Base-by-base conservation (phyloP, 2,113 vertebrate genomes). In the Machaerirhynchus nigripectus region DNA sequence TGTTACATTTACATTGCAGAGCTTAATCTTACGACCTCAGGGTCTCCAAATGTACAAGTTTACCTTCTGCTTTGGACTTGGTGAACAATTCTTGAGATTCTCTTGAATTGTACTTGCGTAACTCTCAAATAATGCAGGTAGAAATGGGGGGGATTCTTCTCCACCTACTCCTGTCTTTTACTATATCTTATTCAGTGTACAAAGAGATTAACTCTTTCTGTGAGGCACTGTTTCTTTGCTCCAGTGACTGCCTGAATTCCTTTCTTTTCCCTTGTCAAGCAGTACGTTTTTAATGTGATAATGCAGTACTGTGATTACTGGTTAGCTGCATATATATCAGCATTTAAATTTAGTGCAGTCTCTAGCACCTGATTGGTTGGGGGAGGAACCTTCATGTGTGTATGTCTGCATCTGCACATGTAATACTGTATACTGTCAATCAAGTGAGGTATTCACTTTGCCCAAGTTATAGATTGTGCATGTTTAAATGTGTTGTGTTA, bases 141-240 rank as follows among this genome's bases (percentile, higher is more conserved):
- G 68, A 70, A 88, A 81, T 28, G 59, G 74, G 57, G 57, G 46
- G 68, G 44, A 52, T 86, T 84, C 93, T 92, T 97, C 44, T 94
- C 70, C 93, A 78, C 76, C 64, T 93, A 79, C 70, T 95, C 71
- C 79, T 95, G 37, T 91, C 89, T 94, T 93, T 89, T 87, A 79
- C 86, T 96, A 2, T 87, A 82, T 79, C 87, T 94, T 78, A 78
- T 27, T 84, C 71, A 83, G 19, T 64, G 28, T 80, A 88, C 39
- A 49, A 56, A 93, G 75, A 96, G 73, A 84, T 96, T 88, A 94
- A 93, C 88, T 88, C 84, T 90, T 94, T 63, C 90, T 90, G n/a
- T 74, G 76, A 95, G 92, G 75, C 60, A 60, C 88, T 93, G 39
- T 94, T 90, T 92, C 95, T 92, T 94, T 80, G 47, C 90, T 96